Evolutionary conservation across 2,113 vertebrate genomes (phyloP).

Genomic region (Myiozetetes cayanensis): DNA sequence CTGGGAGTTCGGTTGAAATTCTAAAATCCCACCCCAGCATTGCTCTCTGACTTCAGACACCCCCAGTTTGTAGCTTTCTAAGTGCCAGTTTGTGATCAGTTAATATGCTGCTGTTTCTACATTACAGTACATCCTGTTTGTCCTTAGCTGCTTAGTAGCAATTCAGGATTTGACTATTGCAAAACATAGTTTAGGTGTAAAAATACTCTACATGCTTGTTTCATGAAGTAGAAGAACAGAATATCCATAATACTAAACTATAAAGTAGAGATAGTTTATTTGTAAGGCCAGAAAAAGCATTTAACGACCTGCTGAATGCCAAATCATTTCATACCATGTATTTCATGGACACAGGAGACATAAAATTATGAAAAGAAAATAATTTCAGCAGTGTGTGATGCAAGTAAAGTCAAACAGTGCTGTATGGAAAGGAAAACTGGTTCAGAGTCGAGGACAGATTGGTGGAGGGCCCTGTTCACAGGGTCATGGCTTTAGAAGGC

Average conservation of each 20-base stretch:
- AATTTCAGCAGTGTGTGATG: not conserved
- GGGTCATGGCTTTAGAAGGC: not conserved
- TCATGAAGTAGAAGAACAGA: not conserved
- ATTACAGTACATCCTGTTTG: not conserved
- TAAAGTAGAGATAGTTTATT: not conserved
- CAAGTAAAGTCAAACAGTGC: not conserved
- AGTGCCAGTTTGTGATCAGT: not conserved
- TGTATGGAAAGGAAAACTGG: not conserved
- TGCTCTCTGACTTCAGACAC: not conserved
- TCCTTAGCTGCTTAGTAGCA: not conserved
- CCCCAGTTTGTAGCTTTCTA: not conserved
- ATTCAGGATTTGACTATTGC: not conserved
- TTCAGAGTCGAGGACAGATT: fast-evolving
- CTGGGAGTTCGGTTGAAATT: not conserved
- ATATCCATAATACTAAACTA: not conserved
- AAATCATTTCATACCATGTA: not conserved
- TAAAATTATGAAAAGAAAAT: not conserved
- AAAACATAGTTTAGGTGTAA: not conserved
- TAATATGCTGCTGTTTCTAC: not conserved
- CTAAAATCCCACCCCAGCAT: not conserved
- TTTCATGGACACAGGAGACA: not conserved
- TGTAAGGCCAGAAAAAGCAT: not conserved
- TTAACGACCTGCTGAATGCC: not conserved
- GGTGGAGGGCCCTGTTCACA: not conserved
- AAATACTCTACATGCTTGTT: not conserved